phyloP scores from a whole-genome alignment of 2,797 vertebrate genomes.

The Crax fasciolata region DNA sequence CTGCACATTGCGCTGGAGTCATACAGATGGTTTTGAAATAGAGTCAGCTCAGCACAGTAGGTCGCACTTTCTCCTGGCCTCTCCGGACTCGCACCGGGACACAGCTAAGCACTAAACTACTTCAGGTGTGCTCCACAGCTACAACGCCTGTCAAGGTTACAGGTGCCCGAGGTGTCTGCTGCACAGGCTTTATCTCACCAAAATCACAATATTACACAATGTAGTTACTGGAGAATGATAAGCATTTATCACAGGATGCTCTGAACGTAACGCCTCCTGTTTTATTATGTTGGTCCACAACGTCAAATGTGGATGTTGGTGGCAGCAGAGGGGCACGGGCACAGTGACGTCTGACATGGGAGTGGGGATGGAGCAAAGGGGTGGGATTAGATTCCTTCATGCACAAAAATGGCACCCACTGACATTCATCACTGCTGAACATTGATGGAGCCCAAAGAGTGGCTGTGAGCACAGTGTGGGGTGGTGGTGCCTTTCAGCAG shows the following conservation, averaged over 20 bases:
- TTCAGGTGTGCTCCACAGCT: neutral
- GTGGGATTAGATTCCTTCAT: too few species aligned
- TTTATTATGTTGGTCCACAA: too few species aligned
- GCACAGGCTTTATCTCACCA: neutral
- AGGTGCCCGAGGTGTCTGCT: neutral
- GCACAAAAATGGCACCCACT: too few species aligned
- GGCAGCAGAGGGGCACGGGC: too few species aligned
- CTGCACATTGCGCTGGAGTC: neutral
- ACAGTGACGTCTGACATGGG: too few species aligned
- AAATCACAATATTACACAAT: neutral
- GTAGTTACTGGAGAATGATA: neutral
- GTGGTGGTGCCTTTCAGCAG: too few species aligned
- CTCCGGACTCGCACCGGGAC: neutral
- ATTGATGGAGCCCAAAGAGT: too few species aligned
- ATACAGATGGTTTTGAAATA: neutral
- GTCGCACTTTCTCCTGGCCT: neutral
- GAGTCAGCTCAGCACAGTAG: neutral
- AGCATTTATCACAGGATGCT: neutral
- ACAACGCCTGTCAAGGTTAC: neutral
- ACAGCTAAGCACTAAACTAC: neutral
- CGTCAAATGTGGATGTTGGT: too few species aligned
- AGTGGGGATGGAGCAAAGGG: too few species aligned
- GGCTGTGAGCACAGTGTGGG: too few species aligned
- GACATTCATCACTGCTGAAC: too few species aligned
- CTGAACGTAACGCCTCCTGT: too few species aligned